phyloP scores from a whole-genome alignment of 1,140 invertebrate species.

The Euwallacea fornicatus region DNA sequence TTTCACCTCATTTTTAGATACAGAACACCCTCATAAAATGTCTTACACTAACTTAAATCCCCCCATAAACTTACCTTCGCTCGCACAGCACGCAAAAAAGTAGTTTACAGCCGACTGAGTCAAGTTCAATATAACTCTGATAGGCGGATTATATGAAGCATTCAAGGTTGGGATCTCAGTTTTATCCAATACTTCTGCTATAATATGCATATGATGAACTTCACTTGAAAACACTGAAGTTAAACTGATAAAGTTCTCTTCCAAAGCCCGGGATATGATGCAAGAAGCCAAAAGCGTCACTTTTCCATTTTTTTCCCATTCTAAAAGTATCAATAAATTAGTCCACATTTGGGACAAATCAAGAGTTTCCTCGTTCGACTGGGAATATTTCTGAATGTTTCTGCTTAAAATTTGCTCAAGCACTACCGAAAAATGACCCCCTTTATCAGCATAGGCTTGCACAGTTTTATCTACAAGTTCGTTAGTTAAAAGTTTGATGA shows the following conservation, averaged over 20 bases:
- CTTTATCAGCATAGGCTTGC: constrained; percentile 51
- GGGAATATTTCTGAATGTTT: constrained; percentile 43
- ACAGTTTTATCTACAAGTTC: constrained; percentile 49
- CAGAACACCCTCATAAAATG: background rate
- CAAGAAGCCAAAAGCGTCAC: constrained; percentile 53
- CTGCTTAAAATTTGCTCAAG: constrained; percentile 54
- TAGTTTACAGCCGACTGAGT: constrained; percentile 71
- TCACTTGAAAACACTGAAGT: constrained; percentile 51
- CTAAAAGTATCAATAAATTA: constrained; percentile 57
- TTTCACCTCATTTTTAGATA: no score
- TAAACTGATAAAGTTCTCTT: constrained; percentile 56
- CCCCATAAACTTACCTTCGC: constrained; percentile 58
- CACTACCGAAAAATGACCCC: constrained; percentile 58
- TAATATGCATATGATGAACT: constrained; percentile 55
- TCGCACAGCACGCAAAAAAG: constrained; percentile 72
- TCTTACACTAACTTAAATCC: background rate
- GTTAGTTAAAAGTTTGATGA: constrained; percentile 57
- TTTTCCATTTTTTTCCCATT: constrained; percentile 59
- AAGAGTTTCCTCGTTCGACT: constrained; percentile 38
- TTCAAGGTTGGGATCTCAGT: constrained; percentile 51
- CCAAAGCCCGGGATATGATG: constrained; percentile 56
- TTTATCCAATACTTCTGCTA: constrained; percentile 55
- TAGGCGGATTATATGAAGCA: constrained; percentile 49
- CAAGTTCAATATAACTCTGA: constrained; percentile 62
- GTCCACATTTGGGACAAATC: constrained; percentile 53